These are phyloP conservation scores for Congeria kusceri DNA, from an alignment of 2,888 invertebrate genomes.

Conservation along the genomic window DNA sequence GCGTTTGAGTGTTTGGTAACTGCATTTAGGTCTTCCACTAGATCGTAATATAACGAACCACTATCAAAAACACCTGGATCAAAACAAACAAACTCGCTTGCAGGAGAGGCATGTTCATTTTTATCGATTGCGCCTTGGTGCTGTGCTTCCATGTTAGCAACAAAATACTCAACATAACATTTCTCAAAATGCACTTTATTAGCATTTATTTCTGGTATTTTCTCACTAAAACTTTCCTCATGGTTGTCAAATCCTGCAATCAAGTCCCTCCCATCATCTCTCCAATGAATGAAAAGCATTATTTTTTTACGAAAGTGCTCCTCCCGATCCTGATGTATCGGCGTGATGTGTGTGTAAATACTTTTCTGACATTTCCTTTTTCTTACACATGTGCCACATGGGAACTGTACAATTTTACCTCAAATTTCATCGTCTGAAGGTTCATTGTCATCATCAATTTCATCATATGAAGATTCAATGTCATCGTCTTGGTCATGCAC, in stretches of 20 bases:
- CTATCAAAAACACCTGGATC: constrained; percentile 27
- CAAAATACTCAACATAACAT: neutral
- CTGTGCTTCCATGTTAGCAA: constrained; percentile 14
- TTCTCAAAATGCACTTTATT: constrained; percentile 28
- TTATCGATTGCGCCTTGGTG: constrained; percentile 25
- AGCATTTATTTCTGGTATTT: constrained; percentile 8
- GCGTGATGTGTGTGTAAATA: constrained; percentile 23
- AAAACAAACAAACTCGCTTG: constrained; percentile 35
- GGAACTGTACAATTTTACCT: constrained; percentile 5
- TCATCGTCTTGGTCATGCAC: neutral
- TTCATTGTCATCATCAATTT: constrained; percentile 26
- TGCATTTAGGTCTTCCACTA: constrained; percentile 13
- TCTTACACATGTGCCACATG: constrained; percentile 36
- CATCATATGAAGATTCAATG: neutral
- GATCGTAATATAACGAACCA: constrained; percentile 26
- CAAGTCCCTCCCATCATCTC: constrained; percentile 65
- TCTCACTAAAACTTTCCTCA: constrained; percentile 32
- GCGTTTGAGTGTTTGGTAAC: neutral
- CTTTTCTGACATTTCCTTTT: constrained; percentile 39
- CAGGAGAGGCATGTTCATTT: constrained; percentile 12
- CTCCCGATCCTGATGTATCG: constrained; percentile 37
- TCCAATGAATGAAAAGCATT: constrained; percentile 72
- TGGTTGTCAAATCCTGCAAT: constrained; percentile 3
- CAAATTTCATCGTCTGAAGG: neutral
- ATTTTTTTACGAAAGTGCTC: constrained; percentile 41